Base-by-base conservation (phyloP, 2,113 vertebrate genomes). In the Loxodonta africana region DNA sequence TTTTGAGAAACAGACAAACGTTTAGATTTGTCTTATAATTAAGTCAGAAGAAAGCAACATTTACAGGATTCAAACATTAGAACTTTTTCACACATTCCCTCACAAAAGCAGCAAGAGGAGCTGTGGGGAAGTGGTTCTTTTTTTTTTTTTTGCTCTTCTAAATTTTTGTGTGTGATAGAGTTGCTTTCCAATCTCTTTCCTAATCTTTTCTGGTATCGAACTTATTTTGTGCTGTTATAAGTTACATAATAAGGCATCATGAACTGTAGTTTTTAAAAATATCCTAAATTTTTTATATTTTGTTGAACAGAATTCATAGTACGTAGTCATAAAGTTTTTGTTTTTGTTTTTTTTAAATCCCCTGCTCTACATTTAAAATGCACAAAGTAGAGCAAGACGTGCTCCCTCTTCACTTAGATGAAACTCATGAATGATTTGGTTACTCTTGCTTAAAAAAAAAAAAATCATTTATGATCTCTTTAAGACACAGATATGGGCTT, bases 1-100 rank as follows among this genome's bases (percentile, higher is more conserved):
- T 69, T 78, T 90, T 78, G 28, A 88, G 44, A 90, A 88, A 92
- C 73, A 83, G 9, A 7, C 41, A 84, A 96, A 74, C 25, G 81
- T n/a, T 90, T 93, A 84, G 1, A 90, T 53, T 21, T 46, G 14
- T 2, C 3, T 17, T 60, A 74, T 30, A 60, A 73, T 57, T 94
- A 57, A 92, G 62, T 63, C 20, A 63, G 20, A 6, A 63, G 11
- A 82, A 82, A 25, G 81, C 10, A 85, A 74, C 0, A 48, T 26
- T 81, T 81, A 57, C 57, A 96, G 44, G 0, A n/a, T 41, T 71
- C 81, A 81, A 37, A 74, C 53, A 73, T 48, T 46, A 76, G 8
- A 90, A 76, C 2, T 57, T 2, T 73, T 81, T 90, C 30, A 82
- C 0, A 67, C 23, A 82, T 53, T 51, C 2, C 41, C 44, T 90